A percentile compares a stretch with the other conserved stretches of the same genome.
Evolutionary conservation across 2,888 invertebrate genomes (phyloP).

Genomic region (Tridacna gigas): DNA sequence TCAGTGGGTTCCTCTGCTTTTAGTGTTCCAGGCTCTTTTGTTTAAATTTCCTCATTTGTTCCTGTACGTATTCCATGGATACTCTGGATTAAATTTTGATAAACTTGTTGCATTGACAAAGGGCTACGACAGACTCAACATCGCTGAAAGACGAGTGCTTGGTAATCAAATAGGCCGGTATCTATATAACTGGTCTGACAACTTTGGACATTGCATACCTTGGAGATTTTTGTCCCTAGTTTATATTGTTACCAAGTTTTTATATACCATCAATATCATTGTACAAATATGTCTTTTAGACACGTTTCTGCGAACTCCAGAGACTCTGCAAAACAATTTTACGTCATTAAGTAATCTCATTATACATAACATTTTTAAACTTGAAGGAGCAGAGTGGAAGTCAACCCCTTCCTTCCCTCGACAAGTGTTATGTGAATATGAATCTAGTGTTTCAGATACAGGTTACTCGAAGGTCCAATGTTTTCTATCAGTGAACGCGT

Average conservation of each 20-base stretch:
- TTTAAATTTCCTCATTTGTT: conserved; percentile 21
- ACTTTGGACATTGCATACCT: conserved; percentile 18
- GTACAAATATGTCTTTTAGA: conserved; percentile 14
- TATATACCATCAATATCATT: conserved; percentile 9
- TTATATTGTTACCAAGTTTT: conserved; percentile 13
- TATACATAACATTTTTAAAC: background rate
- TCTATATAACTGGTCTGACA: conserved; percentile 8
- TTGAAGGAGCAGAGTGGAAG: background rate
- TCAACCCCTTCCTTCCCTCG: background rate
- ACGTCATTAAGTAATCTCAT: conserved; percentile 17
- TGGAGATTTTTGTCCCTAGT: conserved; percentile 15
- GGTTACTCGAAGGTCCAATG: background rate
- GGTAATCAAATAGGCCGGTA: conserved; percentile 14
- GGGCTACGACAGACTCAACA: conserved; percentile 11
- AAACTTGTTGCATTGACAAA: conserved; percentile 3
- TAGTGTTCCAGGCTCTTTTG: conserved; percentile 9
- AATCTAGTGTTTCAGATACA: background rate
- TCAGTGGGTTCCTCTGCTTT: conserved; percentile 11
- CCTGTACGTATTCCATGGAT: conserved; percentile 5
- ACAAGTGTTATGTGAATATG: conserved; percentile 5
- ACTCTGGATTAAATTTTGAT: conserved; percentile 8
- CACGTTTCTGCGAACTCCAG: background rate
- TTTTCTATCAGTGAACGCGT: conserved; percentile 6
- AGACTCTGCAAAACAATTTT: background rate
- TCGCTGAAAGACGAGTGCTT: conserved; percentile 9